These are phyloP conservation scores for Conistra vaccinii DNA, from an alignment of 2,888 invertebrate genomes.

Conservation along the genomic window DNA sequence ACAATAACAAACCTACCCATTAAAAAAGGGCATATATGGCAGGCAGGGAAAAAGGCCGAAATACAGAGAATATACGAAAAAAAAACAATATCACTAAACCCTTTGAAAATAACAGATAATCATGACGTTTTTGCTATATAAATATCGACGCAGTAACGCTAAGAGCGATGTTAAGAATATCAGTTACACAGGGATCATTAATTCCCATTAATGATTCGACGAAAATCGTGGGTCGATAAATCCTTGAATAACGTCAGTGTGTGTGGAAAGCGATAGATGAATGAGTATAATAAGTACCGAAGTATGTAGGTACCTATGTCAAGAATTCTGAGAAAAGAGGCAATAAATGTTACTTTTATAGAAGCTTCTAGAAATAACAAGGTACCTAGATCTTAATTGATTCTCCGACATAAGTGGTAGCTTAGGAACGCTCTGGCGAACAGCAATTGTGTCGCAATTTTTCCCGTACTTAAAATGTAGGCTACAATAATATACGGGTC, in stretches of 20 bases:
- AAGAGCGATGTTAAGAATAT: conserved; percentile 19
- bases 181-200: conserved; percentile 20
- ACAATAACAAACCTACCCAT: neutral
- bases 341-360: neutral
- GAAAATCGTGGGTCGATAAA: conserved; percentile 1
- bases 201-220: conserved; percentile 12
- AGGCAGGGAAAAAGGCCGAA: neutral
- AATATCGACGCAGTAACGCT: neutral
- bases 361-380: conserved; percentile 8
- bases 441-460: conserved; percentile 8
- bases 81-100: neutral
- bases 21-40: neutral
- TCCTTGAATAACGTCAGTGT: conserved; percentile 8
- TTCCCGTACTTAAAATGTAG: neutral
- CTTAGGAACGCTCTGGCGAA: conserved; percentile 1
- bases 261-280: neutral
- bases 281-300: neutral
- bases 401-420: conserved; percentile 17
- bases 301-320: neutral
- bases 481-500: neutral
- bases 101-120: neutral
- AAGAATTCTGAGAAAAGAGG: neutral
- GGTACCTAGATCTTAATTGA: conserved; percentile 34
- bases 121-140: neutral
- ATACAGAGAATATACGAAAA: neutral